Conservation (phyloP, 2,113 vertebrate species). For the Salvator merianae region DNA sequence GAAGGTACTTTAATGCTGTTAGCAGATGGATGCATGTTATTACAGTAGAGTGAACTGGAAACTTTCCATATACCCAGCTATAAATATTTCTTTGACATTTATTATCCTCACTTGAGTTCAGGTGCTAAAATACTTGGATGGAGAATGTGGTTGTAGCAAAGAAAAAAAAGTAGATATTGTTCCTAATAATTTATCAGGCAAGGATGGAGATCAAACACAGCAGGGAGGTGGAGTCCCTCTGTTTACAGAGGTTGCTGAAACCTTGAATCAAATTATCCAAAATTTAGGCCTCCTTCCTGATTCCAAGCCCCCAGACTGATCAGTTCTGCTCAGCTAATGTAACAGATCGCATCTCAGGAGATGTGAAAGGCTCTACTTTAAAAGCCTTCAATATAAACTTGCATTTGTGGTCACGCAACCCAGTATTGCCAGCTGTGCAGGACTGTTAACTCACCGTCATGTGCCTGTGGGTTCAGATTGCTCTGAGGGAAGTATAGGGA, state of each 20-base stretch:
- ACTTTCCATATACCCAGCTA: constrained; percentile 89
- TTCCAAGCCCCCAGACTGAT: constrained; percentile 48
- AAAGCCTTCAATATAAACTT: constrained; percentile 47
- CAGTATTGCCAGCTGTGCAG: constrained; percentile 66
- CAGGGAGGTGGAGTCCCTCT: constrained; percentile 66
- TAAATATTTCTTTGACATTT: constrained; percentile 96
- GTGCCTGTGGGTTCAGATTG: constrained; percentile 70
- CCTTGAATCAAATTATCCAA: constrained; percentile 75
- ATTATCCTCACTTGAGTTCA: constrained; percentile 91
- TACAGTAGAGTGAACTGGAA: constrained; percentile 89
- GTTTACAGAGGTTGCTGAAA: constrained; percentile 73
- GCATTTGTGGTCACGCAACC: constrained; percentile 64
- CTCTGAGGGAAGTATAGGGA: constrained; percentile 73
- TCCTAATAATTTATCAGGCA: constrained; percentile 75
- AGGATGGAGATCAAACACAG: constrained; percentile 65
- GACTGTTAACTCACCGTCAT: constrained; percentile 71
- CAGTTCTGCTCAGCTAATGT: constrained; percentile 66
- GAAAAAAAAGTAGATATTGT: constrained; percentile 67
- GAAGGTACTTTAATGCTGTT: constrained; percentile 82
- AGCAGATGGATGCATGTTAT: constrained; percentile 91
- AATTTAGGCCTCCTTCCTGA: constrained; percentile 67
- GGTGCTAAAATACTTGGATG: constrained; percentile 93
- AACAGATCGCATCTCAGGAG: constrained; percentile 69
- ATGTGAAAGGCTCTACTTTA: constrained; percentile 7
- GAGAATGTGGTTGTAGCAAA: constrained; percentile 74